These are phyloP conservation scores for Hybognathus amarus DNA, from an alignment of 2,797 vertebrate species.

Conservation along the genomic window DNA sequence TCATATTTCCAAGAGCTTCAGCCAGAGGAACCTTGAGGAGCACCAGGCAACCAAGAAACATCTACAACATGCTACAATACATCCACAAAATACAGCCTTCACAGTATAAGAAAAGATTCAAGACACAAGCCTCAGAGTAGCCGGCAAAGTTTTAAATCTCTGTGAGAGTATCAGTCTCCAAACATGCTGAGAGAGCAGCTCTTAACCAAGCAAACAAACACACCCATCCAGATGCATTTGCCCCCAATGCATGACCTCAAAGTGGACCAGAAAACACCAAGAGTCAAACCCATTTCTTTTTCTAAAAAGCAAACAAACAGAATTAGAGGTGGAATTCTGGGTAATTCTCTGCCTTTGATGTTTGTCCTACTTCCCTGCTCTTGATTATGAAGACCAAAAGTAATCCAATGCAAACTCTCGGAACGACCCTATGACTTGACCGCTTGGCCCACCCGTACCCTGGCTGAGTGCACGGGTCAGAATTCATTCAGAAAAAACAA, in stretches of 20 bases:
- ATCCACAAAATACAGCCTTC: constrained; percentile 15
- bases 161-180: neutral
- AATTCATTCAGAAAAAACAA: constrained; percentile 15
- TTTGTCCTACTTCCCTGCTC: constrained; percentile 18
- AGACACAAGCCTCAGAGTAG: constrained; percentile 26
- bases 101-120: constrained; percentile 24
- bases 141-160: constrained; percentile 30
- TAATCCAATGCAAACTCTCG: constrained; percentile 9
- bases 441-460: neutral
- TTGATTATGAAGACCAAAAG: neutral
- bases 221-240: constrained; percentile 37
- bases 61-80: constrained; percentile 15
- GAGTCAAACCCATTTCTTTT: neutral
- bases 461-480: neutral
- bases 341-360: constrained; percentile 24
- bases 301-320: constrained; percentile 15
- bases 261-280: constrained; percentile 9
- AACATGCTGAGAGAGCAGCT: constrained; percentile 29
- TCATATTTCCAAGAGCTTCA: constrained; percentile 6
- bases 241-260: constrained; percentile 22
- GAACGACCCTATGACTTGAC: constrained; percentile 17
- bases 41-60: constrained; percentile 21
- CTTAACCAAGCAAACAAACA: constrained; percentile 52
- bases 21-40: constrained; percentile 6
- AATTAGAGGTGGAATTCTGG: neutral